Percentiles rank a stretch among this genome's conserved stretches.
Conservation (phyloP, 2,113 vertebrate species). For the Eubucco bourcierii region DNA sequence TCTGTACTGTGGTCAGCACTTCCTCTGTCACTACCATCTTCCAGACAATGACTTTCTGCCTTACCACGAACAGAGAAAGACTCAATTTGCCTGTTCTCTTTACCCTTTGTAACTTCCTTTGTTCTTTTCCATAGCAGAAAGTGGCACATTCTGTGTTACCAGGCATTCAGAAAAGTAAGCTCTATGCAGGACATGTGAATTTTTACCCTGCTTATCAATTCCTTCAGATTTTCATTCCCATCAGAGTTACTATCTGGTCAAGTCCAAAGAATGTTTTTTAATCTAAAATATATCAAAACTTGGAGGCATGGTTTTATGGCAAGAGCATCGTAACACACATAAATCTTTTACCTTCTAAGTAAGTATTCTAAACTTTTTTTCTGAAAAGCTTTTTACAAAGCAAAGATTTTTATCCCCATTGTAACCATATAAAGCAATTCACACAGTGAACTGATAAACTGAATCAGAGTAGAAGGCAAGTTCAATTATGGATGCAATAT, state of each 20-base stretch:
- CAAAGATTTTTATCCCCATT: slow-evolving; percentile 8
- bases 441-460: slow-evolving; percentile 19
- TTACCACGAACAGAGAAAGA: accelerated
- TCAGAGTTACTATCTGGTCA: not conserved
- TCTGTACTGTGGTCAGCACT: no score
- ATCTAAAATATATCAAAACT: slow-evolving; percentile 4
- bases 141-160: not conserved
- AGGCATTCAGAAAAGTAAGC: not conserved
- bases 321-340: not conserved
- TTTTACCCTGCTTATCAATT: slow-evolving; percentile 11
- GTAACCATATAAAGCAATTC: slow-evolving; percentile 34
- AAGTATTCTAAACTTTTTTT: not conserved
- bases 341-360: not conserved
- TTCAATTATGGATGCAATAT: slow-evolving; percentile 32
- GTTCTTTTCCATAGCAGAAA: not conserved
- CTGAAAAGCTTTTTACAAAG: not conserved
- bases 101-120: not conserved
- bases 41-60: not conserved
- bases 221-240: slow-evolving; percentile 18
- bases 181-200: not conserved
- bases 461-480: not conserved
- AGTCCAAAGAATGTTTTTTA: slow-evolving; percentile 8
- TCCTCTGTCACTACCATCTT: not conserved
- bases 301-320: not conserved
- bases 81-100: not conserved